Evolutionary conservation across 2,797 vertebrate species (phyloP), one percentile per base, ranked within the genome.

Genomic region (Clarias fuscus): DNA sequence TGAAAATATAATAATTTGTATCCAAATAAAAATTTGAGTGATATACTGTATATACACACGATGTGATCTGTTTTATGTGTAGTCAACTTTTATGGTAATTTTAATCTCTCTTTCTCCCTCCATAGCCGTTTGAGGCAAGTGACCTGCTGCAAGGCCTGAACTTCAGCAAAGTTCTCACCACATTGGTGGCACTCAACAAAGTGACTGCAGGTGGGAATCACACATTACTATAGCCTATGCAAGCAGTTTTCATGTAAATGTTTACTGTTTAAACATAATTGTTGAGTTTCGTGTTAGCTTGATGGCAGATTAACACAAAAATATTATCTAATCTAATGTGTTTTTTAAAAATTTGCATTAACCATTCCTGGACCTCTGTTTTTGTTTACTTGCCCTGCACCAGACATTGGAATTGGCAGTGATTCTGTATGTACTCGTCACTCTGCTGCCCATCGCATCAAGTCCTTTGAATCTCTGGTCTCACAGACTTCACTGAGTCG

Each of bases 71-170:
- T 76, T 53, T 37, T 75, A 17, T 27, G 64, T 24, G 13, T 67
- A 37, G 18, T 65, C n/a, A 27, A 67, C 43, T 75, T 79, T 82
- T 72, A 48, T 65, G 20, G 3, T 76, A 65, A 79, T 20, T 83
- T 87, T 61, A 5, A 83, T 40, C 24, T 27, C 72, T 68, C 82
- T 88, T 83, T 14, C 64, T 82, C 71, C 70, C 87, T 79, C 67
- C 93, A 61, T 90, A 99, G 98, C 95, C 97, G 4, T 99, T 99
- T 91, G 98, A 99, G 90, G 96, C 97, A 92, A 96, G 93, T 93
- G 98, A 99, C 92, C 96, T 99, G 88, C 96, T 97, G 91, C 97
- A 98, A 93, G 97, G 97, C 86, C 96, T 97, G 92, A 98, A 99
- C 95, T 97, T 99, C 94, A 95, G 92, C 94, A 98, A 96, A 94